Base-by-base conservation (phyloP, 2,888 invertebrate genomes). In the Chesias legatella region DNA sequence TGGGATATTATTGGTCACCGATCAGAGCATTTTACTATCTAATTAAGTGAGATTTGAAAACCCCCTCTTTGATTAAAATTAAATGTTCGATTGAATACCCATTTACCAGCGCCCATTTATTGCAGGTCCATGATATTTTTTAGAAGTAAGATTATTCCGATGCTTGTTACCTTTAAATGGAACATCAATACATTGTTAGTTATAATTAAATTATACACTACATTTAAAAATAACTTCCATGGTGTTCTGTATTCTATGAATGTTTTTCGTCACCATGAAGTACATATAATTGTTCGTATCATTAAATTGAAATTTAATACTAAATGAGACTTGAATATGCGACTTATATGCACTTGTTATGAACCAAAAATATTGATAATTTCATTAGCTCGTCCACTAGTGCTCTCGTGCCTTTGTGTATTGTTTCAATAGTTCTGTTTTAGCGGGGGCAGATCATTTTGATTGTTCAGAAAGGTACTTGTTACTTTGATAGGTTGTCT, bases 371-470 rank as follows among this genome's bases (percentile, higher is more conserved):
- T 44, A 34, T 41, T 33, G 32, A 35, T 39, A 28, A 26, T 43
- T 28, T 43, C 17, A 21, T 53, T 56, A 41, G 39, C 48, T 54
- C 60, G 65, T 58, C 63, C 82, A 80, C 81, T 84, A 85, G 85
- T 56, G 66, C 62, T 73, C 80, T 85, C 82, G 85, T 85, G 86
- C 85, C 85, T 86, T 86, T 77, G 67, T 54, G 58, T 52, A 60
- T 17, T 30, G 61, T 63, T 55, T 53, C 51, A 27, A 30, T 35
- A 38, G 30, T 11, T 35, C 27, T 8, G 20, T 35, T 31, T 43
- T 43, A 38, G 23, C 20, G 27, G 22, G 7, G 17, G 37, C 28
- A 24, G 36, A 33, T 21, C 25, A 39, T 40, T 27, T 21, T 33
- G 13, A 20, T 28, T 13, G n/a, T n/a, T n/a, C n/a, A 24, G 7